phyloP scores from a whole-genome alignment of 2,888 invertebrate species.

The Cylindroiulus punctatus region DNA sequence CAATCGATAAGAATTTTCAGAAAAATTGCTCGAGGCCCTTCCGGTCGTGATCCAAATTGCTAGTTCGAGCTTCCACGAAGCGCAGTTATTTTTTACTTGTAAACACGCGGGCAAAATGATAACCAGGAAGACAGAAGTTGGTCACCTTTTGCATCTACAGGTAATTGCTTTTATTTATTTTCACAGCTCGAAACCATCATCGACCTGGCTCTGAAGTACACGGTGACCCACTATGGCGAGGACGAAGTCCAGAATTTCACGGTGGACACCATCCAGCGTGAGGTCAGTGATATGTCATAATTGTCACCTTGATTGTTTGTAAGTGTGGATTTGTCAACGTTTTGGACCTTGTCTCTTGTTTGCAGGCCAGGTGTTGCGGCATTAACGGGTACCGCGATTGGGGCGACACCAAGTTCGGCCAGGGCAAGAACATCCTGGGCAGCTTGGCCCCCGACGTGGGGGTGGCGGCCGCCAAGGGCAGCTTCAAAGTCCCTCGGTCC shows the following conservation, averaged over 20 bases:
- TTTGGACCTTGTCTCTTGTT: background rate
- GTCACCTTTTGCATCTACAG: background rate
- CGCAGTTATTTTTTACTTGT: too few species aligned
- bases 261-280: slow-evolving; percentile 76
- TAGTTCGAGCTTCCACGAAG: too few species aligned
- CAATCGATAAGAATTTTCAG: background rate
- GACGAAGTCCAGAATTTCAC: slow-evolving; percentile 69
- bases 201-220: slow-evolving; percentile 72
- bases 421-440: slow-evolving; percentile 21
- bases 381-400: slow-evolving; percentile 64
- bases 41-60: too few species aligned
- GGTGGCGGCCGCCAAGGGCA: slow-evolving; percentile 58
- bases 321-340: background rate
- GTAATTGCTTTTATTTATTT: background rate
- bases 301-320: background rate
- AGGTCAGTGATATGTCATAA: slow-evolving; percentile 62
- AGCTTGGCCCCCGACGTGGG: slow-evolving; percentile 52
- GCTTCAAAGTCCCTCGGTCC: slow-evolving; percentile 72
- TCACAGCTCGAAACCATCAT: slow-evolving; percentile 73
- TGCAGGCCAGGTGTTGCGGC: slow-evolving; percentile 82
- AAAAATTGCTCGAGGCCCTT: background rate
- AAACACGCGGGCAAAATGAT: background rate
- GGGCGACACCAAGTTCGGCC: slow-evolving; percentile 58
- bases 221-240: slow-evolving; percentile 73
- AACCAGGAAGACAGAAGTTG: background rate